Evolutionary conservation across 2,113 vertebrate species (phyloP), one percentile per base, ranked within the genome.

Genomic region (Mustela nigripes): DNA sequence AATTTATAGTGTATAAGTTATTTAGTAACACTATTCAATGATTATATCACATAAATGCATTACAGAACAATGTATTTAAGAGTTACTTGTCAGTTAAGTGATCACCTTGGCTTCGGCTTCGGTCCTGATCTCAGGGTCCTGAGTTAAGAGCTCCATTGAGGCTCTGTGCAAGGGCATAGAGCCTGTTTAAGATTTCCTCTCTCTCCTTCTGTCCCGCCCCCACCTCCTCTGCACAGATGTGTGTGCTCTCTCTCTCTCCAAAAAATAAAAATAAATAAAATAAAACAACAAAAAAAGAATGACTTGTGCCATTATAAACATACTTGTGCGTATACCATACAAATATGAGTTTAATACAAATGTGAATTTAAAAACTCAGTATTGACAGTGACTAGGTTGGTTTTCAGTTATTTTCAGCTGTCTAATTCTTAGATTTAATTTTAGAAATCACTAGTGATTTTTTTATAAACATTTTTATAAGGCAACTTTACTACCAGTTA

Each of bases 401-500:
- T 91, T 94, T 74, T 45, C 78, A 91, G 15, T 69, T 81, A 56
- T 39, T 45, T 24, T 58, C 4, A 60, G 11, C 53, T n/a, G 3
- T 60, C 0, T 88, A 82, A 56, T 56, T 39, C 11, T 79, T 85
- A 87, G 16, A 94, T 78, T 73, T 71, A 33, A 69, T 16, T 67
- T 67, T 83, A 79, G 7, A 62, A 67, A 9, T 10, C 9, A 39
- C 15, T 80, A 78, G 0, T 39, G 4, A 63, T n/a, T 1, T 50
- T 94, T 10, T 63, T 11, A 42, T 58, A 94, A 58, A 69, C n/a
- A 65, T 18, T 92, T 94, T 89, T 73, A 79, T 62, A n/a, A 80
- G 50, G 48, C 60, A 1, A 73, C 0, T 69, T 67, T 60, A n/a
- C 2, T 36, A 21, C 1, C 16, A 10, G 16, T 36, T 69, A 36